Evolutionary conservation across 2,113 vertebrate genomes (phyloP).

Genomic region (Chamaea fasciata): DNA sequence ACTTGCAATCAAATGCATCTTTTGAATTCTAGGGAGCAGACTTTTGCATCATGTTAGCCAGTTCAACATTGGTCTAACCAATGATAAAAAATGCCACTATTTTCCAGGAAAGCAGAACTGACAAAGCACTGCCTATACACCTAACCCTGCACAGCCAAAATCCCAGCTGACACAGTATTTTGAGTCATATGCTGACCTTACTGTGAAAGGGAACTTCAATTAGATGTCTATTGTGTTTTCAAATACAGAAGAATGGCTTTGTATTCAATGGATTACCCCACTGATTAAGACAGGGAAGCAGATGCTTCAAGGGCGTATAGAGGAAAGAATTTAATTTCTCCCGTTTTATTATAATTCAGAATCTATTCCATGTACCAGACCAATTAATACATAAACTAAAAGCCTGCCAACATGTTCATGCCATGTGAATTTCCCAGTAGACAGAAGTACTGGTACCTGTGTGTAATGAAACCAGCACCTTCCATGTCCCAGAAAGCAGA

Average conservation of each 20-base stretch:
- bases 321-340: neutral
- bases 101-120: neutral
- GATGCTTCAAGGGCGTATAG: neutral
- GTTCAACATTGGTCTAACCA: neutral
- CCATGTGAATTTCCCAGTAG: neutral
- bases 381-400: neutral
- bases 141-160: neutral
- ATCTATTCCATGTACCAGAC: neutral
- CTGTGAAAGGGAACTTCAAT: conserved; percentile 6
- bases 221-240: conserved; percentile 28
- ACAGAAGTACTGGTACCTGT: neutral
- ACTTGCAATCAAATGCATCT: neutral
- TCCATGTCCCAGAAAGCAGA: conserved; percentile 29
- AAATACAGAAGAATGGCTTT: conserved; percentile 34
- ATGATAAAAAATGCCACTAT: neutral
- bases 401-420: neutral
- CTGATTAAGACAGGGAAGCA: conserved; percentile 33
- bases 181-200: conserved; percentile 7
- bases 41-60: neutral
- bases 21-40: neutral
- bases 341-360: neutral
- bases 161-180: neutral
- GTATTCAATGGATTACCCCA: neutral
- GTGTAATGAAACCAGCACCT: conserved; percentile 16
- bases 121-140: neutral